Conservation (phyloP, 2,888 invertebrate genomes). For the Meloe dianella region DNA sequence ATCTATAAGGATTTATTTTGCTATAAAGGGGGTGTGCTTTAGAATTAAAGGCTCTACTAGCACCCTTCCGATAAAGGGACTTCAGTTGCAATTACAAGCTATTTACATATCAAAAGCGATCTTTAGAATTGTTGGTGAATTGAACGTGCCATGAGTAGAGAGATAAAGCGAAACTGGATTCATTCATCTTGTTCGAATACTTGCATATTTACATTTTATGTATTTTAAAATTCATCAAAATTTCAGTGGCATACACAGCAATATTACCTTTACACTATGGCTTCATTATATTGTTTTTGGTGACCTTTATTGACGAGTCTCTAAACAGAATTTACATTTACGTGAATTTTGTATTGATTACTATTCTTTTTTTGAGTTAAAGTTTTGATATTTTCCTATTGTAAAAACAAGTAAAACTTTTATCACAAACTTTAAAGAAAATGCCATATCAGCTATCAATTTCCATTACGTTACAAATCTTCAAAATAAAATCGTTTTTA, state of each 20-base stretch:
- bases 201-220: background rate
- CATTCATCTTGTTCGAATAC: background rate
- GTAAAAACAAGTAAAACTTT: background rate
- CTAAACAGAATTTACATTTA: too few species aligned
- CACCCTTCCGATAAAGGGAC: constrained; percentile 34
- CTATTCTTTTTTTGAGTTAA: background rate
- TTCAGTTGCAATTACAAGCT: constrained; percentile 47
- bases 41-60: constrained; percentile 28
- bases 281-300: background rate
- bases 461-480: background rate
- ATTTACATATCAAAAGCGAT: constrained; percentile 54
- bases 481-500: background rate
- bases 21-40: constrained; percentile 8
- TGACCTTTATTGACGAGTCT: too few species aligned
- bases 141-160: constrained; percentile 34
- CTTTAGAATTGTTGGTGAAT: constrained; percentile 44
- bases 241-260: background rate
- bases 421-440: background rate
- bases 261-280: background rate
- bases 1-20: background rate
- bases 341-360: background rate
- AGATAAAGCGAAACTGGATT: background rate
- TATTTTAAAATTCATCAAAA: background rate
- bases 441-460: background rate
- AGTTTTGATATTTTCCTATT: background rate